phyloP scores from a whole-genome alignment of 2,113 vertebrate genomes.

The Tachycineta bicolor region DNA sequence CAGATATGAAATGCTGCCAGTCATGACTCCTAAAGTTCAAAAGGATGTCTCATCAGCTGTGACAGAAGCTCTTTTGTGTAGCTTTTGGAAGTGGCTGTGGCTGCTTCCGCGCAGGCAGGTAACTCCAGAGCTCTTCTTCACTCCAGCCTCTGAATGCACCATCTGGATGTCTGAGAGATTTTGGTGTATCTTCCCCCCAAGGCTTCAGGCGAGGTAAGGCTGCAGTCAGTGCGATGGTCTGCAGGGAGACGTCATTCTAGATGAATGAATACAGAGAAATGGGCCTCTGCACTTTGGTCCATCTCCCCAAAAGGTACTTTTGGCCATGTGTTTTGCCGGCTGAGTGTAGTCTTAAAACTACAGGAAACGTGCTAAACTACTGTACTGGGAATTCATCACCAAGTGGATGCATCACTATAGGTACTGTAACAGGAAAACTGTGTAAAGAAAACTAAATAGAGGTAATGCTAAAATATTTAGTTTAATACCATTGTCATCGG shows the following conservation, averaged over 20 bases:
- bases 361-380: background rate
- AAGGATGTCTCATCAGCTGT: constrained; percentile 45
- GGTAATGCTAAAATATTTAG: background rate
- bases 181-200: background rate
- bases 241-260: background rate
- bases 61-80: constrained; percentile 73
- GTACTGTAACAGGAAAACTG: background rate
- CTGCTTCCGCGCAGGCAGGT: constrained; percentile 28
- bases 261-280: background rate
- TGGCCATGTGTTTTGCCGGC: background rate
- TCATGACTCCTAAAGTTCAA: constrained; percentile 73
- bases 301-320: background rate
- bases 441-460: background rate
- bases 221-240: background rate
- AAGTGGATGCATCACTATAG: background rate
- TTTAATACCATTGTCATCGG: background rate
- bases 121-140: constrained; percentile 25
- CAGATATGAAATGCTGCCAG: constrained; percentile 70
- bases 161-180: constrained; percentile 19
- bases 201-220: constrained; percentile 3
- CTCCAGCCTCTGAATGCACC: constrained; percentile 25
- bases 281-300: background rate
- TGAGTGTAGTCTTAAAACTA: background rate
- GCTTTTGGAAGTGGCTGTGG: constrained; percentile 36
- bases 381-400: background rate